Evolutionary conservation across 2,888 invertebrate species (phyloP), one percentile per base, ranked within the genome.

Genomic region (Hermaeophaga mercurialis): DNA sequence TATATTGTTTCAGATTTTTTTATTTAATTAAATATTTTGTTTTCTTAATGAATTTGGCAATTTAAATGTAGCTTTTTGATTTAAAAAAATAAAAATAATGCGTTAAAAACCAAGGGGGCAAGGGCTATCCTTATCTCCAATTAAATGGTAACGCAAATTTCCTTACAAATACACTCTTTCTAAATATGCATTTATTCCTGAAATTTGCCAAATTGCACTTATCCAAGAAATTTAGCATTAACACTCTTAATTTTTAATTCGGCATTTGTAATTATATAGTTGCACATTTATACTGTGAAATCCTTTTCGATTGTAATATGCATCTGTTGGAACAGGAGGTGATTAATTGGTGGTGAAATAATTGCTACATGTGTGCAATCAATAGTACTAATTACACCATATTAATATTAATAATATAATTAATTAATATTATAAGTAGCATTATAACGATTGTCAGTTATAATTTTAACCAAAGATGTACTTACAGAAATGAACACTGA

Each of bases 191-290:
- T 19, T 18, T 3, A 39, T 7, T n/a, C 6, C 17, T 1, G 39
- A 39, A 18, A 39, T 39, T 19, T 39, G 18, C 22, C 18, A 11
- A 39, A 18, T 8, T 39, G 19, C 9, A 39, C 39, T 1, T 17
- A 39, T 11, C 39, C 39, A n/a, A 19, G 19, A 18, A n/a, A 39
- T 17, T 19, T 39, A 11, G 39, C 39, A 39, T 39, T 39, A 5
- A 22, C 22, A 22, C 6, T 22, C 6, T 5, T 5, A 22, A 22
- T 22, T 22, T 28, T 28, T 28, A 28, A 28, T 6, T 9, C 28
- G 9, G 28, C 28, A 28, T 9, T 28, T 28, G n/a, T n/a, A n/a
- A n/a, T n/a, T 11, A n/a, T n/a, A n/a, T n/a, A 38, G 18, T 4
- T 38, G 38, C 17, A 38, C 11, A 11, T 38, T 38, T n/a, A 38